Evolutionary conservation across 2,113 vertebrate species (phyloP).

Genomic region (Hippolais icterina): DNA sequence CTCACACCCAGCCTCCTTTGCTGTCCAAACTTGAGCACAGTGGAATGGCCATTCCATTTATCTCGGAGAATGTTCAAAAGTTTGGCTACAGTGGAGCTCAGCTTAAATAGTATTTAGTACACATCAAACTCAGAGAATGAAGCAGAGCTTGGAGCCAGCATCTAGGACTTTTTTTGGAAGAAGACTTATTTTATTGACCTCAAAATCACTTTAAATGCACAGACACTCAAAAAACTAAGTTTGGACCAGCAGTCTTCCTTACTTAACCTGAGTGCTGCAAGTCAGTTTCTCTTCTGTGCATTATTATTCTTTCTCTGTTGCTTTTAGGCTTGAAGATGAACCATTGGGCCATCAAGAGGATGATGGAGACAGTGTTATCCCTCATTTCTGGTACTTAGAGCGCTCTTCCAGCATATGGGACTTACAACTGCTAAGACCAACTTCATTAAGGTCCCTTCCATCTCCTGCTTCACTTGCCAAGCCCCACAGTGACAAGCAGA

Average conservation of each 20-base stretch:
- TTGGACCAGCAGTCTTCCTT: neutral
- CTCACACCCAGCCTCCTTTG: neutral
- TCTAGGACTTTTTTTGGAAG: neutral
- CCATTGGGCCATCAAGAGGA: neutral
- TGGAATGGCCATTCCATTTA: neutral
- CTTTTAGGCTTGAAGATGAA: neutral
- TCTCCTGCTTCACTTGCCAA: neutral
- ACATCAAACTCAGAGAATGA: neutral
- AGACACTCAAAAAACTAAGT: neutral
- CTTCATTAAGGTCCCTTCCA: neutral
- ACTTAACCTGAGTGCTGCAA: neutral
- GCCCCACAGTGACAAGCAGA: neutral
- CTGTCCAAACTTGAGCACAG: neutral
- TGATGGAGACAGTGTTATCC: neutral
- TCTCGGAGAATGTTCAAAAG: neutral
- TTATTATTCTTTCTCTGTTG: neutral
- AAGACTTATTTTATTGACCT: neutral
- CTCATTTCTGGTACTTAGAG: neutral
- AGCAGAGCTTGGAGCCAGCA: neutral
- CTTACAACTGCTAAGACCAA: neutral
- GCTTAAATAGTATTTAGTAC: neutral
- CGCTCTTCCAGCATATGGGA: neutral
- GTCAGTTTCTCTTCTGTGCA: neutral
- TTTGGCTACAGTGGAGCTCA: neutral
- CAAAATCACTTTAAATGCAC: neutral